Evolutionary conservation across 2,797 vertebrate species (phyloP).

Genomic region (Crenichthys baileyi): DNA sequence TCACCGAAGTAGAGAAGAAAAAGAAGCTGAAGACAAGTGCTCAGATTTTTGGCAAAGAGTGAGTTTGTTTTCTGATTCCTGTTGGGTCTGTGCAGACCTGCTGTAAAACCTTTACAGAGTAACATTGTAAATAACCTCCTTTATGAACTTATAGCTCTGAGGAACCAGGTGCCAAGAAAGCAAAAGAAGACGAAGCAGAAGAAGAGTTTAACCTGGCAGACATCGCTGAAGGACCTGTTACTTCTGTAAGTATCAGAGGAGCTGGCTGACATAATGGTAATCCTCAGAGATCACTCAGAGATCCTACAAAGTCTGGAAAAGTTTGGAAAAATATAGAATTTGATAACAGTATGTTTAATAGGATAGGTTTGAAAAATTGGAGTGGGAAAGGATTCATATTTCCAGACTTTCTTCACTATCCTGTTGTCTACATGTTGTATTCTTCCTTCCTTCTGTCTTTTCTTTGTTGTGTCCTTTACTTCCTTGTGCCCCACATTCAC

Average conservation of each 20-base stretch:
- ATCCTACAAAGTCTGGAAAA: not conserved
- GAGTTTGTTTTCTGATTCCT: conserved; percentile 56
- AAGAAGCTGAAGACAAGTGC: conserved; percentile 90
- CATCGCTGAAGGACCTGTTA: conserved; percentile 86
- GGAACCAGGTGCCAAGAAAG: conserved; percentile 82
- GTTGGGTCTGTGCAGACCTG: not conserved
- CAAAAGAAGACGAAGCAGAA: conserved; percentile 83
- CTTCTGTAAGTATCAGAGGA: conserved; percentile 82
- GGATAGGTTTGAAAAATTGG: not conserved
- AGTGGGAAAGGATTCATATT: not conserved
- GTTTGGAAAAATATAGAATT: not conserved
- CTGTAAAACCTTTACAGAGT: conserved; percentile 4
- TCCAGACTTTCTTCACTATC: not conserved
- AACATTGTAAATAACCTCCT: not conserved
- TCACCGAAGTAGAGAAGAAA: conserved; percentile 88
- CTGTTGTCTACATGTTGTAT: not conserved
- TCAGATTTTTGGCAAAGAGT: conserved; percentile 92
- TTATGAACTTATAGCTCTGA: conserved; percentile 74
- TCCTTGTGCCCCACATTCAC: too few species aligned
- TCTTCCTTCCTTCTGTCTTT: not conserved
- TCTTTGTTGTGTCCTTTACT: not conserved
- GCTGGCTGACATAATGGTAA: conserved; percentile 5
- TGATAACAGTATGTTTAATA: not conserved
- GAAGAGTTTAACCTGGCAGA: conserved; percentile 83
- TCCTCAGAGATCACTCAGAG: not conserved